Evolutionary conservation across 2,113 vertebrate genomes (phyloP).

Genomic region (Montifringilla adamsi): DNA sequence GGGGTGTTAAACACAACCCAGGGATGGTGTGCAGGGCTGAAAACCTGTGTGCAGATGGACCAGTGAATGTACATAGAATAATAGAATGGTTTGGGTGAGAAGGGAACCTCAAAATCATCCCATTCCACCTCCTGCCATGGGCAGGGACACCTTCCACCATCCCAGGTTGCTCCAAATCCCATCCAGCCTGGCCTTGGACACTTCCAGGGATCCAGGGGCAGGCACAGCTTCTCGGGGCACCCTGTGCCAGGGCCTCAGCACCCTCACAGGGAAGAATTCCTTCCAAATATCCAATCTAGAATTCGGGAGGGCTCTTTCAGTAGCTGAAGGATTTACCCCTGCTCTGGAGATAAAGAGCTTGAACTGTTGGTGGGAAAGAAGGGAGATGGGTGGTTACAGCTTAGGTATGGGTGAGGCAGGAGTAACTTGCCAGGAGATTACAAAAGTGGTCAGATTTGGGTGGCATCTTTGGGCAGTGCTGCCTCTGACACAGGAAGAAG

Average conservation of each 20-base stretch:
- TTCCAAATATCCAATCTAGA: not conserved
- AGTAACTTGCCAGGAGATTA: not conserved
- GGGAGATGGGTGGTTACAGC: too few relatives aligned
- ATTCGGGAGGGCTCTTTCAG: not conserved
- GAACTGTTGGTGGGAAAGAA: not conserved
- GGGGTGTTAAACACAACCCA: not conserved
- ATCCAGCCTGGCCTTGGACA: not conserved
- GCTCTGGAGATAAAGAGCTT: not conserved
- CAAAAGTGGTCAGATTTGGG: not conserved
- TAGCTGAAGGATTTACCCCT: not conserved
- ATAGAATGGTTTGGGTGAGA: not conserved
- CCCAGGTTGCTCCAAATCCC: rapidly evolving
- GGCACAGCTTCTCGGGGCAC: not conserved
- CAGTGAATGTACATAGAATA: not conserved
- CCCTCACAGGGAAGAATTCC: not conserved
- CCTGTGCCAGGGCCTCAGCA: rapidly evolving
- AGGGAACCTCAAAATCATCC: not conserved
- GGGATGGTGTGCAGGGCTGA: not conserved
- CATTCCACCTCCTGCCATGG: not conserved
- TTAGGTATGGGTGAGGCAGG: not conserved
- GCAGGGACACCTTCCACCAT: rapidly evolving
- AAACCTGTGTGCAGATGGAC: rapidly evolving
- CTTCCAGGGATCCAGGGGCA: not conserved
- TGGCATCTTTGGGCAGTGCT: not conserved
- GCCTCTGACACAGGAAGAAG: not conserved